Conservation (phyloP, 2,888 invertebrate genomes). For the Keiferia lycopersicella region DNA sequence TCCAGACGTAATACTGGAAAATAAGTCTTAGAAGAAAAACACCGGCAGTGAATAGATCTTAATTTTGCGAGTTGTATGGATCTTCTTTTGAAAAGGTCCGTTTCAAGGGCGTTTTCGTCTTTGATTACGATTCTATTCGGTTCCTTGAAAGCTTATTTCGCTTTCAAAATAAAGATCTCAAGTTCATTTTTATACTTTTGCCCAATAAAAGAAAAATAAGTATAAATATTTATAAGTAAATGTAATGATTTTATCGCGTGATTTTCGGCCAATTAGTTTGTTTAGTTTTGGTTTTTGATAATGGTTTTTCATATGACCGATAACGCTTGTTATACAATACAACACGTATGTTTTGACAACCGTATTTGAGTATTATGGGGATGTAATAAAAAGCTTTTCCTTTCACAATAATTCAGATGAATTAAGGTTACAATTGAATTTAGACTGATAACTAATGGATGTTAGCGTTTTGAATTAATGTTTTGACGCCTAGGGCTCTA, state of each 20-base stretch:
- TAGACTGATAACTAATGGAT: no score
- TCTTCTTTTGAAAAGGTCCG: background rate
- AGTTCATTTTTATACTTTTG: background rate
- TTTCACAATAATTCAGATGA: no score
- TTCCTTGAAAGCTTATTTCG: background rate
- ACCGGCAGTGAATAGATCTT: conserved; percentile 5
- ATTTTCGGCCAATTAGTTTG: conserved; percentile 32
- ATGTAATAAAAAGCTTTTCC: background rate
- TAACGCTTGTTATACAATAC: background rate
- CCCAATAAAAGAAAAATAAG: background rate
- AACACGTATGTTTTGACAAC: background rate
- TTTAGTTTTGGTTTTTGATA: background rate
- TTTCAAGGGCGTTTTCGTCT: conserved; percentile 16
- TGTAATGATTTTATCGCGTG: conserved; percentile 32
- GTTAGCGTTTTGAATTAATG: no score
- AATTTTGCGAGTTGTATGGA: conserved; percentile 6
- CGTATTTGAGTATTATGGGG: background rate
- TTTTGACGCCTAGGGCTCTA: no score
- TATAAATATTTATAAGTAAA: conserved; percentile 23
- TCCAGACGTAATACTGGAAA: background rate
- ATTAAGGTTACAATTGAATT: no score
- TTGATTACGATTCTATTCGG: conserved; percentile 3
- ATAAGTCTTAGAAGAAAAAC: background rate
- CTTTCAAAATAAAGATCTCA: conserved; percentile 16
- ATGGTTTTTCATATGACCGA: conserved; percentile 11